Percentiles rank a stretch among this genome's conserved stretches.
phyloP scores from a whole-genome alignment of 2,113 vertebrate species.

The Polyodon spathula region DNA sequence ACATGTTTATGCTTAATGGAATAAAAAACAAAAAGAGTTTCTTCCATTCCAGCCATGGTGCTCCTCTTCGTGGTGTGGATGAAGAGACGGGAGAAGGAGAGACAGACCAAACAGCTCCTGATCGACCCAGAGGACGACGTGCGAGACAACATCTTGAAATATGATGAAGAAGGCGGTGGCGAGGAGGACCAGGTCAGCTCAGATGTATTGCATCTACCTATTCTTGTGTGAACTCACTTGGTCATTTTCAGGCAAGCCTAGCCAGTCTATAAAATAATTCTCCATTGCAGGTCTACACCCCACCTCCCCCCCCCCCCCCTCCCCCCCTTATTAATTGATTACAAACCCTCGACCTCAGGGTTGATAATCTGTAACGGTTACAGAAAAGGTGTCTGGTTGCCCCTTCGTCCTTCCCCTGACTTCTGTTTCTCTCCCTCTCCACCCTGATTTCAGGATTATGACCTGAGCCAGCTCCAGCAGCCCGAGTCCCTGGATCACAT shows the following conservation, averaged over 20 bases:
- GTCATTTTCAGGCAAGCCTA: no score
- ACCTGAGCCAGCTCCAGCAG: constrained; percentile 94
- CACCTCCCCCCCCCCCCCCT: not conserved
- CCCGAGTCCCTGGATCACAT: constrained; percentile 89
- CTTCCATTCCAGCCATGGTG: constrained; percentile 52
- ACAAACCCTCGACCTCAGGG: no score
- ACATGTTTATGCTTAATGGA: no score
- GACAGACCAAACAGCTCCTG: constrained; percentile 69
- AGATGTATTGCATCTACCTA: no score
- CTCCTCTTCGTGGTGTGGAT: constrained; percentile 67
- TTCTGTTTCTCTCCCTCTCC: constrained; percentile 20
- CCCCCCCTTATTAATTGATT: no score
- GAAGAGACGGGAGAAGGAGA: constrained; percentile 64
- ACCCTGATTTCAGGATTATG: constrained; percentile 74
- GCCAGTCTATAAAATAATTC: no score
- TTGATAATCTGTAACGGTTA: no score
- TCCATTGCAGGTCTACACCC: no score
- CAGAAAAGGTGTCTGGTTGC: no score
- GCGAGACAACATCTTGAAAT: constrained; percentile 73
- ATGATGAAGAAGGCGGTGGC: constrained; percentile 67
- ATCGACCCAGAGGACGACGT: constrained; percentile 71
- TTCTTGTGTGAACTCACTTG: not conserved
- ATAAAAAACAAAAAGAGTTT: not conserved
- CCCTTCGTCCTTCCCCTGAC: constrained; percentile 8
- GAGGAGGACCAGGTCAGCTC: constrained; percentile 70